Evolutionary conservation across 2,888 invertebrate species (phyloP), one percentile per base, ranked within the genome.

Genomic region (Xylocampa areola): DNA sequence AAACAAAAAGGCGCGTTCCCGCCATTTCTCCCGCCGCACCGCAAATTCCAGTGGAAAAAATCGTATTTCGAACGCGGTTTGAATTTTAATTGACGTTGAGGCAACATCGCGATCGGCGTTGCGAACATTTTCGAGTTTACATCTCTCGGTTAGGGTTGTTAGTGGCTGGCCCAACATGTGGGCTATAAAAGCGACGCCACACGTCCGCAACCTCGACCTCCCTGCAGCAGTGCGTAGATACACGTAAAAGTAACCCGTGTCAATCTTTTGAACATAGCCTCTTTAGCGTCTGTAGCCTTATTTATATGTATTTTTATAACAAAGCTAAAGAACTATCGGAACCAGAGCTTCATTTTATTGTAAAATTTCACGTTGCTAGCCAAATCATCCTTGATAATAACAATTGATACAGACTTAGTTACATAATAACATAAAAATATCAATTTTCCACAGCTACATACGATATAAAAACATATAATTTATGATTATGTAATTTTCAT

Each of bases 31-130:
- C 79, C 85, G 84, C 88, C 89, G 82, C 89, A 88, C 92, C 92
- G 87, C 92, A 92, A 92, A 94, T 94, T 92, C 94, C 94, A 86
- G 84, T 84, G 89, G 90, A 93, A 94, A 94, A 94, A 94, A 94
- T 94, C 94, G 94, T 92, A 92, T 93, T 94, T 91, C 92, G 92
- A 89, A 93, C 94, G 94, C 89, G 91, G 89, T 92, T 92, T 94
- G 94, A 94, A 94, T 94, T 94, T 94, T 94, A 94, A 94, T 94
- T 92, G 94, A 92, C 91, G 89, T 89, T 91, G 90, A 90, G 84
- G 80, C 85, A 84, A 82, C 81, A 85, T 77, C 76, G 80, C 82
- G 79, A 80, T 78, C 79, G 79, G 79, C 80, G 83, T 80, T 84
- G 82, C 76, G 83, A 84, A 87, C 87, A 84, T 91, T 90, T 90